A percentile compares a stretch with the other conserved stretches of the same genome.
Conservation (phyloP, 2,797 vertebrate species). For the Sebastes iracundus region DNA sequence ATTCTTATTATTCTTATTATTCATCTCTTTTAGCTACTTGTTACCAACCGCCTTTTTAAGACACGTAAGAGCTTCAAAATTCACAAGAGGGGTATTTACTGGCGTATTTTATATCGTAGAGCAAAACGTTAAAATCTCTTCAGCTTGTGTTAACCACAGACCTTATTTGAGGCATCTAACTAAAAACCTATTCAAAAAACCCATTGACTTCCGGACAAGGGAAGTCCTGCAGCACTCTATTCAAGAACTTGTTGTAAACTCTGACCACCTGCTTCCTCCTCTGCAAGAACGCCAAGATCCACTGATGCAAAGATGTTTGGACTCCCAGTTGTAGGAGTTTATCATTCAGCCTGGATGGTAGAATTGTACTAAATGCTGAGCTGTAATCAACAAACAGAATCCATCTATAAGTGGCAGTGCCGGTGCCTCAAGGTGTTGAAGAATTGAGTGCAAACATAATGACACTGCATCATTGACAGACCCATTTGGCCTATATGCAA, state of each 20-base stretch:
- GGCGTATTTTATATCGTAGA: too few relatives aligned
- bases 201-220: too few relatives aligned
- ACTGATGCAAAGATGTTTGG: not conserved
- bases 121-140: too few relatives aligned
- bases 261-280: not conserved
- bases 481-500: not conserved
- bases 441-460: not conserved
- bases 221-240: not conserved
- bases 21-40: too few relatives aligned
- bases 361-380: not conserved
- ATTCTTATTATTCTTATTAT: too few relatives aligned
- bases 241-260: not conserved
- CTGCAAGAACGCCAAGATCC: not conserved
- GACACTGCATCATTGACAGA: not conserved
- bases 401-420: not conserved
- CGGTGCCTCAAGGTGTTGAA: not conserved
- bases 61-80: too few relatives aligned
- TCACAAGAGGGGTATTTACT: too few relatives aligned
- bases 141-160: too few relatives aligned
- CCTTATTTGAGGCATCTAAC: too few relatives aligned
- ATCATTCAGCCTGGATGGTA: not conserved
- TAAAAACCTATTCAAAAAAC: too few relatives aligned
- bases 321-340: not conserved
- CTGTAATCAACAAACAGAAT: not conserved
- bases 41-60: too few relatives aligned